Base-by-base conservation (phyloP, 2,113 vertebrate species). In the Apodemus speciosus region DNA sequence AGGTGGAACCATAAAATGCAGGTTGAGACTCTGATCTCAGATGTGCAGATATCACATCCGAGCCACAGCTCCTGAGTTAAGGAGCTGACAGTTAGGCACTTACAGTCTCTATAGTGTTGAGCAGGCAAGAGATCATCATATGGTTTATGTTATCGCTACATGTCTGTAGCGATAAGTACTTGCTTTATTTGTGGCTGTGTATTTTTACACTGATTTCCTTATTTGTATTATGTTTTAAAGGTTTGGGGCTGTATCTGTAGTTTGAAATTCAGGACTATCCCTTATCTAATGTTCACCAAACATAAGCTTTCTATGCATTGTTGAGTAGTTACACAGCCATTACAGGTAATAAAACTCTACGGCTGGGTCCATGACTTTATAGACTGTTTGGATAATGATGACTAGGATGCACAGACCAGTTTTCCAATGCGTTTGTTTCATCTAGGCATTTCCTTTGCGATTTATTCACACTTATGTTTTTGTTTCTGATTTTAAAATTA, bases 41-140 rank as follows among this genome's bases (percentile, higher is more conserved):
- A 92, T 85, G 40, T 89, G 81, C 49, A 85, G 92, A 95, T 92
- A 89, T 93, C 83, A 89, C 49, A 87, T 85, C 83, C 88, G 35
- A 88, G 89, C 85, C 87, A 96, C 94, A 94, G 6, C 89, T 97
- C 94, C 94, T 96, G 93, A 94, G n/a, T 97, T 96, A 97, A 95
- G 94, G 96, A 97, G 93, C 89, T 96, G 91, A 84, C 93, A 3
- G 4, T 87, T 89, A 91, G 95, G 91, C 91, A 93, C 76, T 94
- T 93, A 92, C 89, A 95, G 94, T 97, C 96, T 97, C 95, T 93
- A 32, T 92, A 93, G 87, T 91, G 73, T 92, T 95, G 77, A 95
- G 56, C 81, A 96, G 92, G 84, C 32, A 91, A 93, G 84, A 95
- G 84, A 75, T 94, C 62, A 72, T 43, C 72, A 79, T 88, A 84